These are phyloP conservation scores for Chymomyza fuscimana DNA, from an alignment of 2,888 invertebrate species.

Conservation along the genomic window DNA sequence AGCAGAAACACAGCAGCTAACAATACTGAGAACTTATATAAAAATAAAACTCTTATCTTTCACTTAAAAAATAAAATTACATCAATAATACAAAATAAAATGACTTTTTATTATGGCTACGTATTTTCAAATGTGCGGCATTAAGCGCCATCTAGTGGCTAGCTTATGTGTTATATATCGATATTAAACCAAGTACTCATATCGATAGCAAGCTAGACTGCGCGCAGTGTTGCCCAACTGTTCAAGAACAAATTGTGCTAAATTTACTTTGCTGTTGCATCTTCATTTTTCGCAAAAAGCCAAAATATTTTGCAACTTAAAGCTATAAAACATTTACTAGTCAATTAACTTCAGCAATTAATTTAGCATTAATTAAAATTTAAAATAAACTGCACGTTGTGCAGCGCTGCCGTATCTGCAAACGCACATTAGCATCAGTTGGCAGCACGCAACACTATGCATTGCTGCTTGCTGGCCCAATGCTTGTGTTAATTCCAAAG, in stretches of 20 bases:
- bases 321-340: no score
- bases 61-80: conserved; percentile 18
- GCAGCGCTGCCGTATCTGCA: background rate
- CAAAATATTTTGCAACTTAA: no score
- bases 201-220: no score
- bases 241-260: no score
- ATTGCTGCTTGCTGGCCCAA: background rate
- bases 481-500: background rate
- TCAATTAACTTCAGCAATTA: no score
- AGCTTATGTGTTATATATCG: no score
- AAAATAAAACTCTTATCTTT: conserved; percentile 39
- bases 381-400: background rate
- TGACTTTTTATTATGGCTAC: background rate
- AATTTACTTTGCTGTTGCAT: no score
- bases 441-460: background rate
- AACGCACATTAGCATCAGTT: background rate
- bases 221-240: no score
- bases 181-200: no score
- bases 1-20: conserved; percentile 17
- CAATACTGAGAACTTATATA: conserved; percentile 30
- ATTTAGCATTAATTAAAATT: background rate
- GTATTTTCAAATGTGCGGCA: background rate
- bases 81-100: background rate
- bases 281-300: no score
- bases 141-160: background rate